Percentiles rank a stretch among this genome's conserved stretches.
Evolutionary conservation across 1,140 invertebrate species (phyloP).

Genomic region (Drosophila parvula): DNA sequence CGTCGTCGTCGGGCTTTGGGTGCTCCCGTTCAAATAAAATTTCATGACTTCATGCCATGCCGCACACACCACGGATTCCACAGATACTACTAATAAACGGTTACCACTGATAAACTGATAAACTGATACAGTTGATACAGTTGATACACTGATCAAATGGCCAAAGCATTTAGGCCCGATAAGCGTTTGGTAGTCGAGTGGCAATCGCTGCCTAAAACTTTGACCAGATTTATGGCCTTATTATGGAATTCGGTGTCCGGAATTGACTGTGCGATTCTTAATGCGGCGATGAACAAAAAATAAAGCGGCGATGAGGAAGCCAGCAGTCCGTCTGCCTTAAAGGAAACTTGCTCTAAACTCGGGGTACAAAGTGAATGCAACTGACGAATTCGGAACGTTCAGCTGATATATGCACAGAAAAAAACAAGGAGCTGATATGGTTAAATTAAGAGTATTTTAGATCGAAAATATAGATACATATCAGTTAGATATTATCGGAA

Average conservation of each 20-base stretch:
- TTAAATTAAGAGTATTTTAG: background rate
- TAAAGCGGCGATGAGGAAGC: slow-evolving; percentile 71
- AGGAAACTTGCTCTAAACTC: slow-evolving; percentile 64
- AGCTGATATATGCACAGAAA: background rate
- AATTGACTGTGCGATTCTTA: slow-evolving; percentile 44
- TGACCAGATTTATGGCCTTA: slow-evolving; percentile 57
- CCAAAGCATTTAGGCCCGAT: slow-evolving; percentile 48
- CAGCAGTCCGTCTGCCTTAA: slow-evolving; percentile 27
- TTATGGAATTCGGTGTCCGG: slow-evolving; percentile 18
- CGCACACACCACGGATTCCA: slow-evolving; percentile 1
- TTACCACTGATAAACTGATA: slow-evolving; percentile 7
- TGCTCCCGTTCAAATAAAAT: slow-evolving; percentile 39
- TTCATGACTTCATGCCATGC: slow-evolving; percentile 46
- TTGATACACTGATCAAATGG: slow-evolving; percentile 28
- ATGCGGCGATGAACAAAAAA: slow-evolving; percentile 61
- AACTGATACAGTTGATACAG: slow-evolving; percentile 14
- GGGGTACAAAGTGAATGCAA: slow-evolving; percentile 26
- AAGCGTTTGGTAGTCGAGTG: slow-evolving; percentile 57
- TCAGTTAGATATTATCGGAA: too few species aligned
- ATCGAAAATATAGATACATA: background rate
- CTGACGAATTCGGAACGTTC: slow-evolving; percentile 61
- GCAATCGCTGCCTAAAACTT: slow-evolving; percentile 57
- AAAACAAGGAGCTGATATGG: background rate
- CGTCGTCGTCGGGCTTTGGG: background rate
- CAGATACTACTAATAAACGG: slow-evolving; percentile 1